A percentile compares a stretch with the other conserved stretches of the same genome.
Evolutionary conservation across 2,113 vertebrate genomes (phyloP).

Genomic region (Uria lomvia): DNA sequence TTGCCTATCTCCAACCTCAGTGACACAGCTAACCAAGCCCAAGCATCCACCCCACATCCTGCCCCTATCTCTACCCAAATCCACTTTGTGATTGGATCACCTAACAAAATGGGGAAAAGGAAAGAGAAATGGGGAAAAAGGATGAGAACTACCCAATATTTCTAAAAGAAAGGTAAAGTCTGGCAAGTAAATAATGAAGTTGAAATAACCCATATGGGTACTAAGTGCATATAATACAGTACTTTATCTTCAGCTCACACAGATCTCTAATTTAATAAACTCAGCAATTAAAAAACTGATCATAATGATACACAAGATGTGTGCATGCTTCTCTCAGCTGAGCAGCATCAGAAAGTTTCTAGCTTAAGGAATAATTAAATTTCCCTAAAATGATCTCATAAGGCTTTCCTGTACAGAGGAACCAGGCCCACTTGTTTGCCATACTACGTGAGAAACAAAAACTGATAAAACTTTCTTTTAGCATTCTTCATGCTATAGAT

Average conservation of each 20-base stretch:
- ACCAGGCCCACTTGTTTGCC: not conserved
- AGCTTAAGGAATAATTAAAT: not conserved
- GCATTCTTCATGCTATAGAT: not conserved
- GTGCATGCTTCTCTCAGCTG: not conserved
- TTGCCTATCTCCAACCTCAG: not conserved
- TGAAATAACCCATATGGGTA: not conserved
- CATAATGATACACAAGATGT: not conserved
- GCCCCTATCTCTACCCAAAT: not conserved
- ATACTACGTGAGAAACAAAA: not conserved
- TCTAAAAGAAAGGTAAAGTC: not conserved
- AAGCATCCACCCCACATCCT: not conserved
- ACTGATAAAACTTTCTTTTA: not conserved
- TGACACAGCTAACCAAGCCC: not conserved
- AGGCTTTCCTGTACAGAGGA: not conserved
- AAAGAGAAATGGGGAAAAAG: not conserved
- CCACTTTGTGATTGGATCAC: not conserved
- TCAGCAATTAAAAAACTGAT: not conserved
- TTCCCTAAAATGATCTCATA: not conserved
- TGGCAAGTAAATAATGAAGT: not conserved
- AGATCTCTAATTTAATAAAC: slow-evolving; percentile 18
- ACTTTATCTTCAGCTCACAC: not conserved
- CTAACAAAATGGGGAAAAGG: rapidly evolving
- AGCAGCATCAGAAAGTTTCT: not conserved
- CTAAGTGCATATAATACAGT: not conserved
- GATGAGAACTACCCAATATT: not conserved